These are phyloP conservation scores for Netta rufina DNA, from an alignment of 2,797 vertebrate genomes.

Conservation along the genomic window DNA sequence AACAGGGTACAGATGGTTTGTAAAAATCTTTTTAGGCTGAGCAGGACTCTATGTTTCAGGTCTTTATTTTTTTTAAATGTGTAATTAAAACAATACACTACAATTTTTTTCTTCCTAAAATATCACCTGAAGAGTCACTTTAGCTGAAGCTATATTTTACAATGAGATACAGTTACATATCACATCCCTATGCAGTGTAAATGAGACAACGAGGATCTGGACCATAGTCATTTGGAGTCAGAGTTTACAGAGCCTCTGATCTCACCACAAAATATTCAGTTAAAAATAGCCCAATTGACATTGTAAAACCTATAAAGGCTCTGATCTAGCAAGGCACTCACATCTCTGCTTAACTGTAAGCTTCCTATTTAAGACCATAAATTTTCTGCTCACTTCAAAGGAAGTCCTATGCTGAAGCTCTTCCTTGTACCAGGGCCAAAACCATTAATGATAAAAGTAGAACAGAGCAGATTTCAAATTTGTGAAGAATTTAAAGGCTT, in stretches of 20 bases:
- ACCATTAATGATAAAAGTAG: slow-evolving; percentile 7
- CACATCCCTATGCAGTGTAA: not conserved
- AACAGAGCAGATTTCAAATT: not conserved
- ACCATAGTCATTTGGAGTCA: not conserved
- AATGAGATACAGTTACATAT: not conserved
- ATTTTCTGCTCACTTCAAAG: slow-evolving; percentile 6
- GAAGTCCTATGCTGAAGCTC: not conserved
- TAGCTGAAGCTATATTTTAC: not conserved
- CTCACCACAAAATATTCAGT: not conserved
- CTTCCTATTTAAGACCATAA: not conserved
- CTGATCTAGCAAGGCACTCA: not conserved
- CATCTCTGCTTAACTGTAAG: not conserved
- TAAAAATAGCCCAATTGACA: not conserved
- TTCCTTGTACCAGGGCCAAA: not conserved
- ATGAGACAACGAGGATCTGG: not conserved
- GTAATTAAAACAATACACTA: not conserved
- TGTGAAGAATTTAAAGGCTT: slow-evolving; percentile 31
- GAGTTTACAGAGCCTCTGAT: not conserved
- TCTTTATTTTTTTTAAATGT: not conserved
- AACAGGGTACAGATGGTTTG: not conserved
- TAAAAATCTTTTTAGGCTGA: not conserved
- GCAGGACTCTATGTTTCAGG: slow-evolving; percentile 17
- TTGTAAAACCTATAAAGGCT: not conserved
- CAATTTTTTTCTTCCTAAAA: not conserved
- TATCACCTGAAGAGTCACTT: not conserved